A percentile compares a stretch with the other conserved stretches of the same genome.
These are phyloP conservation scores for Drosophila anomalata DNA, from an alignment of 2,888 invertebrate genomes.

Conservation along the genomic window DNA sequence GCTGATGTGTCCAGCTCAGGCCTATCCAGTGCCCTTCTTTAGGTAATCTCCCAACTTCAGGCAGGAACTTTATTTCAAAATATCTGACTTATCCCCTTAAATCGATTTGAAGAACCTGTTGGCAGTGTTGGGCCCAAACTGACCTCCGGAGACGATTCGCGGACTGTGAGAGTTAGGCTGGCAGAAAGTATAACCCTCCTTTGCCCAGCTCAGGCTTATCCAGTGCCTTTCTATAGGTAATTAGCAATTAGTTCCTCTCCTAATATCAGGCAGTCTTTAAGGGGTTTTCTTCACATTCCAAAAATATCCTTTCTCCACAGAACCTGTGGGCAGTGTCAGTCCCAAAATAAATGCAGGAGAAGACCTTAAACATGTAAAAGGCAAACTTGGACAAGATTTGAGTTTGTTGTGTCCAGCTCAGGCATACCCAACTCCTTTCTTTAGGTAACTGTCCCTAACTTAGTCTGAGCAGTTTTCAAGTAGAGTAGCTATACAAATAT, in stretches of 20 bases:
- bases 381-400: conserved; percentile 82
- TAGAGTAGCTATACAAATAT: not conserved
- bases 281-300: not conserved
- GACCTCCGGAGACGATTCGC: conserved; percentile 87
- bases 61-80: not conserved
- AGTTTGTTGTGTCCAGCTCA: conserved; percentile 90
- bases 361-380: conserved; percentile 82
- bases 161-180: conserved; percentile 84
- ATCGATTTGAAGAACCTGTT: conserved; percentile 84
- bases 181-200: conserved; percentile 85
- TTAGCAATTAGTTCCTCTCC: not conserved
- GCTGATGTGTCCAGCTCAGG: conserved; percentile 90
- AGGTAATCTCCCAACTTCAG: conserved; percentile 84
- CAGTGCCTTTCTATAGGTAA: conserved; percentile 89
- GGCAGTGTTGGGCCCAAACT: conserved; percentile 87
- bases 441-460: conserved; percentile 84
- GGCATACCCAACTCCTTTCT: conserved; percentile 87
- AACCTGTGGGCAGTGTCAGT: conserved; percentile 86
- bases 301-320: conserved; percentile 63
- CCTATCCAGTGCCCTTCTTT: conserved; percentile 88
- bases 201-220: conserved; percentile 89
- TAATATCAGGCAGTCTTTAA: conserved; percentile 58
- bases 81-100: conserved; percentile 1
- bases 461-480: conserved; percentile 57
- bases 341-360: conserved; percentile 86